Evolutionary conservation across 2,888 invertebrate species (phyloP), one percentile per base, ranked within the genome.

Genomic region (Anodontia alba): DNA sequence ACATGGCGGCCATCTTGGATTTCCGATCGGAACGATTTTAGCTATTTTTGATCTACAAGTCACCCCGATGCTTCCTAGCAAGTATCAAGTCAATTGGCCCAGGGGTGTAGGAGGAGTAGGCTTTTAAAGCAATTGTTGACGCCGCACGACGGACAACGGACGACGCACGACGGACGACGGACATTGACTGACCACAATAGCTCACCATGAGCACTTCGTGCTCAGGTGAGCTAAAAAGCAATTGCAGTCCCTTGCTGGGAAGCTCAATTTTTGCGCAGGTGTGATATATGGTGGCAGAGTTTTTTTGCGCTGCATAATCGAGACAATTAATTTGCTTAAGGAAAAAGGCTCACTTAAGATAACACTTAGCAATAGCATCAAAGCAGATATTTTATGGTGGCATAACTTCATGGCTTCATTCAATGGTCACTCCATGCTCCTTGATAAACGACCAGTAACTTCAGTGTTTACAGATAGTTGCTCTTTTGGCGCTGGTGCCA

Each of bases 261-360:
- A 54, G 26, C 54, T 54, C n/a, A 54, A 54, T n/a, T 54, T 54
- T 26, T 54, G 54, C 54, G 54, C 54, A 54, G 23, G 26, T n/a
- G 26, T 54, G 31, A 66, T 81, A 26, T 62, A 69, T 73, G 76
- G 80, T 43, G 76, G 80, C 51, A 76, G 80, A 72, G 80, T 80
- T 36, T 72, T 54, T 62, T 68, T 69, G 38, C 68, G 78, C 31
- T 54, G 54, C 12, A 49, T 33, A 31, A 62, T 57, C 20, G 29
- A 66, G 26, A 42, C 57, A 10, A 31, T 66, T n/a, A 57, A 29
- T 51, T 33, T 66, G 29, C 49, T 74, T 3, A 51, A 74, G 66
- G 57, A 38, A n/a, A n/a, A 36, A 23, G 49, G 54, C 29, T 17
- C 7, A 23, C 78, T 74, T 54, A 73, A 69, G 43, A 51, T 54